phyloP scores from a whole-genome alignment of 2,888 invertebrate species.

The Labia minor region DNA sequence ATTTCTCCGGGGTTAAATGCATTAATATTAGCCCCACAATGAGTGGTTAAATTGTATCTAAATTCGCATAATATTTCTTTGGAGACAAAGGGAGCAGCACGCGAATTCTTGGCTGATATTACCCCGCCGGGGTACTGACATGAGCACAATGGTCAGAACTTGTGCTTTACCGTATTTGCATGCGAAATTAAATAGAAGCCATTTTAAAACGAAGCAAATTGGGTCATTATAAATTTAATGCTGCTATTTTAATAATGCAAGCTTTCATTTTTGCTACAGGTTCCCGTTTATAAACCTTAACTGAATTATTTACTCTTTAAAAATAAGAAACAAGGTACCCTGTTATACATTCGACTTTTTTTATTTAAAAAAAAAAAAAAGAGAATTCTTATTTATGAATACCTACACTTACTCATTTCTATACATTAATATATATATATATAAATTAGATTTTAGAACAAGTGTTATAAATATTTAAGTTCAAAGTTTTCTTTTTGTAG shows the following conservation, averaged over 20 bases:
- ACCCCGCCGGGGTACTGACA: not conserved
- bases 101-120: conserved; percentile 1
- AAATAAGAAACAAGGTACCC: not conserved
- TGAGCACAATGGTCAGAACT: conserved; percentile 13
- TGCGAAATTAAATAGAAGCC: conserved; percentile 13
- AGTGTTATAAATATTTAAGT: too few species aligned
- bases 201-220: conserved; percentile 5
- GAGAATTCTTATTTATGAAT: not conserved
- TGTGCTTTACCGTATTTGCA: not conserved
- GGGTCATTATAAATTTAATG: conserved; percentile 5
- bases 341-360: too few species aligned
- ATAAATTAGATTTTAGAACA: too few species aligned
- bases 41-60: not conserved
- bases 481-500: too few species aligned
- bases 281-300: not conserved
- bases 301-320: conserved; percentile 7
- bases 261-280: not conserved
- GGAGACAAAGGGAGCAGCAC: conserved; percentile 1
- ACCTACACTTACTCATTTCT: too few species aligned
- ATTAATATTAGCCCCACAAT: not conserved
- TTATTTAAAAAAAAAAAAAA: not conserved
- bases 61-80: not conserved
- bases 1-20: not conserved
- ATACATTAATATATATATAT: not conserved
- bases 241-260: not conserved